Percentiles rank a stretch among this genome's conserved stretches.
phyloP scores from a whole-genome alignment of 2,888 invertebrate species.

The Heliconius aoede region DNA sequence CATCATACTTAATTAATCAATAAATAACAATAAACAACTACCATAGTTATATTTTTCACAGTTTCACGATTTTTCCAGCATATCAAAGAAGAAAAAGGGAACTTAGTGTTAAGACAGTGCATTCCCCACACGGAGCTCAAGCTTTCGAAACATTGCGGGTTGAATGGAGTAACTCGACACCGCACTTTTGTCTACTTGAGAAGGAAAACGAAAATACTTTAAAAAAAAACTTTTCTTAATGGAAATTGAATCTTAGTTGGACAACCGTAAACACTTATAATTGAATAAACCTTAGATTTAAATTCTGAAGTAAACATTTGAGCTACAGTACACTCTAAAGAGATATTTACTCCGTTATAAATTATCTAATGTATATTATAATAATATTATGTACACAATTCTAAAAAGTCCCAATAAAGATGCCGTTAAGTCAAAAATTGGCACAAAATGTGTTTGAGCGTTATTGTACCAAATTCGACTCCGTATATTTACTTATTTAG shows the following conservation, averaged over 20 bases:
- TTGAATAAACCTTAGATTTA: constrained; percentile 70
- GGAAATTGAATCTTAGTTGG: constrained; percentile 47
- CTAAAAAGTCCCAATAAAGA: constrained; percentile 60
- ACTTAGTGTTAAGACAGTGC: no score
- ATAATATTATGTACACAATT: constrained; percentile 76
- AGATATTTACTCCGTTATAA: constrained; percentile 60
- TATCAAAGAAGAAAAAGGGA: no score
- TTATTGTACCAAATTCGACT: constrained; percentile 46
- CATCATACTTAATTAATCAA: not conserved
- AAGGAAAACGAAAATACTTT: no score
- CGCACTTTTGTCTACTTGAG: no score
- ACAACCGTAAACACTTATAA: constrained; percentile 57
- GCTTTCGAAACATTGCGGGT: no score
- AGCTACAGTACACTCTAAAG: constrained; percentile 75
- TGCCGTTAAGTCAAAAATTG: constrained; percentile 59
- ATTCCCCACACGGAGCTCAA: no score
- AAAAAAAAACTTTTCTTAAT: not conserved
- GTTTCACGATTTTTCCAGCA: no score
- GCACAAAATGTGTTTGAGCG: constrained; percentile 70
- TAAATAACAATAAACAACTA: not conserved
- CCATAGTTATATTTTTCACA: no score
- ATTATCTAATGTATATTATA: constrained; percentile 68
- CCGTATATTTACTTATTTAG: constrained; percentile 10
- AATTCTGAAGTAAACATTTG: constrained; percentile 73
- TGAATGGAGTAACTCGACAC: no score